Evolutionary conservation across 2,797 vertebrate species (phyloP).

Genomic region (Ciconia nigra): DNA sequence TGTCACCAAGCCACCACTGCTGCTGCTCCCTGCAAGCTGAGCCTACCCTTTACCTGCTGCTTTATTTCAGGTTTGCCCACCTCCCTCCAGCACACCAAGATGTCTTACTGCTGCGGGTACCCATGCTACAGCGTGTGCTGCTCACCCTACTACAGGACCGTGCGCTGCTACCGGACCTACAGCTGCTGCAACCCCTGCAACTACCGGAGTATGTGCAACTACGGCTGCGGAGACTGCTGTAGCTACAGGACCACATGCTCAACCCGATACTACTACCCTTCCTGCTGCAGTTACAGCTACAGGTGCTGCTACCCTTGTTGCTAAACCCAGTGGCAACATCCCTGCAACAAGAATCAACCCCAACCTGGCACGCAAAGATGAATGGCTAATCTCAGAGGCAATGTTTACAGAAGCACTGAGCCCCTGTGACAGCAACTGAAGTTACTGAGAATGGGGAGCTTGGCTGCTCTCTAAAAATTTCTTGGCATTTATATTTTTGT

Average conservation of each 20-base stretch:
- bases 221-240: neutral
- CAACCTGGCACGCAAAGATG: neutral
- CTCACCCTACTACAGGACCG: neutral
- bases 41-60: neutral
- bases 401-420: rapidly evolving
- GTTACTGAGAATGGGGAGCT: neutral
- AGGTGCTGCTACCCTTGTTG: neutral
- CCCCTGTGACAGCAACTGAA: neutral
- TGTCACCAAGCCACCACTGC: neutral
- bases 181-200: neutral
- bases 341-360: rapidly evolving
- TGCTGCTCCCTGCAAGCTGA: neutral
- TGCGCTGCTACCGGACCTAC: neutral
- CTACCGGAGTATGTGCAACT: neutral
- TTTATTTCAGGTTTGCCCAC: neutral
- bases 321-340: rapidly evolving
- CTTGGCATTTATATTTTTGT: neutral
- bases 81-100: neutral
- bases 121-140: neutral
- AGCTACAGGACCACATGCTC: neutral
- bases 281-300: neutral
- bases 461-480: neutral
- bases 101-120: neutral
- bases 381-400: rapidly evolving
- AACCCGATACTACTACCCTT: neutral